Conservation (phyloP, 2,113 vertebrate genomes). For the Heterocephalus glaber region DNA sequence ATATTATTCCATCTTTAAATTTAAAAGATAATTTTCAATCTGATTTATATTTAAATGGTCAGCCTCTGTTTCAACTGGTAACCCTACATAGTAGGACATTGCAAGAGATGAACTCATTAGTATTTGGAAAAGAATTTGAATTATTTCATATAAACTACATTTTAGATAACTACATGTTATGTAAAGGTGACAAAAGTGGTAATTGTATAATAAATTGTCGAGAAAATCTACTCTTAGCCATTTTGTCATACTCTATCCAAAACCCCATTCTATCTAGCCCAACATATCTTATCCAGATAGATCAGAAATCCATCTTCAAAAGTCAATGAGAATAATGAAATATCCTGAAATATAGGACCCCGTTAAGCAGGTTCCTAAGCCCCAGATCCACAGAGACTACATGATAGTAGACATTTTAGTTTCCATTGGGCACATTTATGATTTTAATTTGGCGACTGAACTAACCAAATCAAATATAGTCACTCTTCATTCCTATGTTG, state of each 20-base stretch:
- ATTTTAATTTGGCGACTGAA: neutral
- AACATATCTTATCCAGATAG: neutral
- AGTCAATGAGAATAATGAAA: neutral
- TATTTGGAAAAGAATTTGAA: neutral
- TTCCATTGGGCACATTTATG: neutral
- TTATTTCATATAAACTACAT: neutral
- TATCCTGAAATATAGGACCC: neutral
- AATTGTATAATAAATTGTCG: neutral
- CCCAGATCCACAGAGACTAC: neutral
- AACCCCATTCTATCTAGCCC: neutral
- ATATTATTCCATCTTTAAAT: neutral
- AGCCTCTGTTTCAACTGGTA: neutral
- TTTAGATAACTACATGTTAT: neutral
- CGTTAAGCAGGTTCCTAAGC: neutral
- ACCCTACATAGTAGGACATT: neutral
- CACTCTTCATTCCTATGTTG: neutral
- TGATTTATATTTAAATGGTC: neutral
- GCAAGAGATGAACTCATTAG: neutral
- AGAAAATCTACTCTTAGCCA: neutral
- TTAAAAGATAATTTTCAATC: neutral
- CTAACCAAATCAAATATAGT: neutral
- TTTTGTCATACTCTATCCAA: neutral
- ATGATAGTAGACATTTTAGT: neutral
- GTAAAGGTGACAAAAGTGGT: neutral
- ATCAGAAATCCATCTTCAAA: neutral